phyloP scores from a whole-genome alignment of 2,888 invertebrate genomes.

The Philereme transversata region DNA sequence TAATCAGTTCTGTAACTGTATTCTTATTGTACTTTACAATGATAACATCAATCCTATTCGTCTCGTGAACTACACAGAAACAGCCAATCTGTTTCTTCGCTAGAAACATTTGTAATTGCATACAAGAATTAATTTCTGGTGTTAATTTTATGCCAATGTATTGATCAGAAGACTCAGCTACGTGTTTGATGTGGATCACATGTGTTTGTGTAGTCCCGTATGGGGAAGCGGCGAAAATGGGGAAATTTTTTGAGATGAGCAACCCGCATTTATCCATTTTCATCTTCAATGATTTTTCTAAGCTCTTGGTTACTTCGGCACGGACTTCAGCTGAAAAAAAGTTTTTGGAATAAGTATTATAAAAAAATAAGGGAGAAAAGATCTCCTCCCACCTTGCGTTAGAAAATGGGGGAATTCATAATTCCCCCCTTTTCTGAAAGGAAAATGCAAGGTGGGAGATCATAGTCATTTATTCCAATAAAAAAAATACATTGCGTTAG shows the following conservation, averaged over 20 bases:
- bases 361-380: neutral
- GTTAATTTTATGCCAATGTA: neutral
- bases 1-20: neutral
- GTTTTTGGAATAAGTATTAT: neutral
- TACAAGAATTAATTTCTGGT: neutral
- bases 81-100: slow-evolving; percentile 1
- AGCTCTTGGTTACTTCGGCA: neutral
- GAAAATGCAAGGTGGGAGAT: too few relatives aligned
- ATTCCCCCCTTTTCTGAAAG: too few relatives aligned
- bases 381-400: too few relatives aligned
- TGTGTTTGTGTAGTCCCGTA: slow-evolving; percentile 2
- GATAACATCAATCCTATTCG: neutral
- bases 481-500: too few relatives aligned
- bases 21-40: neutral
- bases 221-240: slow-evolving; percentile 3
- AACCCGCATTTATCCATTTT: neutral
- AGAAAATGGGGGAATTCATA: too few relatives aligned
- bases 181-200: neutral
- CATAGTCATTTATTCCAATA: neutral
- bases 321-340: slow-evolving; percentile 1
- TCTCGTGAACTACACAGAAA: neutral
- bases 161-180: neutral
- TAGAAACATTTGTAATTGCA: slow-evolving; percentile 9
- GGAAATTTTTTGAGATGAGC: neutral
- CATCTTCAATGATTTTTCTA: slow-evolving; percentile 3